phyloP scores from a whole-genome alignment of 2,113 vertebrate species.

The Probosciger aterrimus region DNA sequence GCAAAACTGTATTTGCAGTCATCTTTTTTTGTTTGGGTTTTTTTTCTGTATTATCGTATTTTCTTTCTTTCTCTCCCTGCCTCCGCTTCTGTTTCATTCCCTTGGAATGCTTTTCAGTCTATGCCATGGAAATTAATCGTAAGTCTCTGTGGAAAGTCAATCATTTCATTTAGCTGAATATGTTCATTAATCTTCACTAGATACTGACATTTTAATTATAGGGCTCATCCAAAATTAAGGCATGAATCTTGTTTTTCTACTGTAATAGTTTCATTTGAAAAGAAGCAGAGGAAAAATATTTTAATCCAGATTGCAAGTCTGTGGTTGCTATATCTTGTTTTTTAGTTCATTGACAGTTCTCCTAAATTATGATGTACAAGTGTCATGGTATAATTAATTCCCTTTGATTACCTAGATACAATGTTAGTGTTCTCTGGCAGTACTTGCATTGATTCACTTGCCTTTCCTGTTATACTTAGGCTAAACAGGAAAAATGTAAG shows the following conservation, averaged over 20 bases:
- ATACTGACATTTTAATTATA: neutral
- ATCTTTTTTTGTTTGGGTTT: neutral
- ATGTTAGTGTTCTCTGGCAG: neutral
- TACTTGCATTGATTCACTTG: neutral
- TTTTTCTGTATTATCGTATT: slow-evolving; percentile 36
- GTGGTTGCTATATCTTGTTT: neutral
- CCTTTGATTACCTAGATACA: neutral
- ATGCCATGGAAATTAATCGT: slow-evolving; percentile 99
- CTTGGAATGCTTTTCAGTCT: slow-evolving; percentile 79
- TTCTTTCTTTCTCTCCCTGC: slow-evolving; percentile 51
- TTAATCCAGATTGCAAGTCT: neutral
- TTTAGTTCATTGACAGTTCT: neutral
- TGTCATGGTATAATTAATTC: neutral
- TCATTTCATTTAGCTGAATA: neutral
- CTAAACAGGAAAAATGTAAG: neutral
- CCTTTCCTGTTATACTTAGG: neutral
- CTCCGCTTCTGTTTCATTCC: neutral
- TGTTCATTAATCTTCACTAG: neutral
- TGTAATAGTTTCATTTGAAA: neutral
- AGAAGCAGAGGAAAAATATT: neutral
- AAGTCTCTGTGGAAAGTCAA: slow-evolving; percentile 72
- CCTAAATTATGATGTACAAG: neutral
- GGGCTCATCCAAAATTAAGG: neutral
- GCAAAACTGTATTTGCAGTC: slow-evolving; percentile 21
- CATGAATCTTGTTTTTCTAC: neutral